Percentiles rank a stretch among this genome's conserved stretches.
Conservation (phyloP, 2,888 invertebrate genomes). For the Mythimna lalbum region DNA sequence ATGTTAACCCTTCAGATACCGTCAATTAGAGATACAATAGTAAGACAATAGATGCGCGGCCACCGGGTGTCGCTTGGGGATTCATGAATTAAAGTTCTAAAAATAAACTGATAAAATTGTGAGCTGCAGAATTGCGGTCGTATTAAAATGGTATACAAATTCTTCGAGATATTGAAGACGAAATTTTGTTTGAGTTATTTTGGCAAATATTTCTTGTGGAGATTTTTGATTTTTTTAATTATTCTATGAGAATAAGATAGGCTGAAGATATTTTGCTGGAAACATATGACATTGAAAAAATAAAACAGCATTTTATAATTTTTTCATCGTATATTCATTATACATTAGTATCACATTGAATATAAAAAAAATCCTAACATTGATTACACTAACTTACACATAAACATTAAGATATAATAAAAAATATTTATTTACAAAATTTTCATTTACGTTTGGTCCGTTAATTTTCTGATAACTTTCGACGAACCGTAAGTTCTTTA, state of each 20-base stretch:
- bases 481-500: constrained; percentile 20
- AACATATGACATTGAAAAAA: constrained; percentile 10
- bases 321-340: constrained; percentile 41
- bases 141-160: not conserved
- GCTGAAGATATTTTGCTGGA: not conserved
- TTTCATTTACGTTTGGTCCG: constrained; percentile 57
- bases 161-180: not conserved
- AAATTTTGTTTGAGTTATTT: not conserved
- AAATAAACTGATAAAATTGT: not conserved
- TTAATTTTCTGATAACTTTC: constrained; percentile 29
- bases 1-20: too few species aligned
- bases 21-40: too few species aligned
- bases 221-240: not conserved
- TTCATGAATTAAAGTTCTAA: not conserved
- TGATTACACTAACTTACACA: constrained; percentile 34
- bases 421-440: constrained; percentile 35
- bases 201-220: not conserved
- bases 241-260: not conserved
- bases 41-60: too few species aligned
- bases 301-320: not conserved
- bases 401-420: constrained; percentile 30
- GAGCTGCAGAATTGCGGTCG: not conserved
- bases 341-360: constrained; percentile 67
- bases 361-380: constrained; percentile 60
- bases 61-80: too few species aligned